phyloP scores from a whole-genome alignment of 2,888 invertebrate genomes.

The Stegana nigrithorax region DNA sequence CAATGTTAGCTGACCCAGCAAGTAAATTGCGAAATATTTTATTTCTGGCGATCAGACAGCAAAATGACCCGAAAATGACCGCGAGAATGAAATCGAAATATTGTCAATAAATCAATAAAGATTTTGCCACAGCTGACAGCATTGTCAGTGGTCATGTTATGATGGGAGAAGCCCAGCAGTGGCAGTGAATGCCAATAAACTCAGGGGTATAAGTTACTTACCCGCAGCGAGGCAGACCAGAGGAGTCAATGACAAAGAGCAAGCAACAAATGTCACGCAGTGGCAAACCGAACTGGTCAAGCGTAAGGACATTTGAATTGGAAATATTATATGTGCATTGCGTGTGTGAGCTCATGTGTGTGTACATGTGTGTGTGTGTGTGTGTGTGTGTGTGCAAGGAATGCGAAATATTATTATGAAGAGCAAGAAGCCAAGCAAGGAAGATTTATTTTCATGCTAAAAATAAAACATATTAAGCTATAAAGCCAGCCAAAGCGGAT shows the following conservation, averaged over 20 bases:
- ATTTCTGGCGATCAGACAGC: background rate
- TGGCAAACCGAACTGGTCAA: constrained; percentile 49
- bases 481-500: constrained; percentile 53
- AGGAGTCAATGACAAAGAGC: background rate
- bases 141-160: constrained; percentile 48
- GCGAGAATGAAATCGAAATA: constrained; percentile 29
- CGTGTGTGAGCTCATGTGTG: constrained; percentile 20
- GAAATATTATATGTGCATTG: constrained; percentile 45
- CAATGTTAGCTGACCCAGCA: too few species aligned
- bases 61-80: background rate
- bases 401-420: background rate
- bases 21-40: background rate
- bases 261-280: constrained; percentile 58
- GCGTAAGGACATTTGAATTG: constrained; percentile 58
- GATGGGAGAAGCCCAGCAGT: background rate
- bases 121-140: constrained; percentile 59
- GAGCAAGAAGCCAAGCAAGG: background rate
- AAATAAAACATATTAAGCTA: constrained; percentile 63
- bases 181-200: constrained; percentile 1
- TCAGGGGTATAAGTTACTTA: constrained; percentile 10
- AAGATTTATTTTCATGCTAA: constrained; percentile 12
- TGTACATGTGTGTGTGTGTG: background rate
- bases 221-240: too few species aligned
- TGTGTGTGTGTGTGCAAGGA: background rate
- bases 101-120: constrained; percentile 63